Evolutionary conservation across 2,113 vertebrate genomes (phyloP).

Genomic region (Amphiprion ocellaris): DNA sequence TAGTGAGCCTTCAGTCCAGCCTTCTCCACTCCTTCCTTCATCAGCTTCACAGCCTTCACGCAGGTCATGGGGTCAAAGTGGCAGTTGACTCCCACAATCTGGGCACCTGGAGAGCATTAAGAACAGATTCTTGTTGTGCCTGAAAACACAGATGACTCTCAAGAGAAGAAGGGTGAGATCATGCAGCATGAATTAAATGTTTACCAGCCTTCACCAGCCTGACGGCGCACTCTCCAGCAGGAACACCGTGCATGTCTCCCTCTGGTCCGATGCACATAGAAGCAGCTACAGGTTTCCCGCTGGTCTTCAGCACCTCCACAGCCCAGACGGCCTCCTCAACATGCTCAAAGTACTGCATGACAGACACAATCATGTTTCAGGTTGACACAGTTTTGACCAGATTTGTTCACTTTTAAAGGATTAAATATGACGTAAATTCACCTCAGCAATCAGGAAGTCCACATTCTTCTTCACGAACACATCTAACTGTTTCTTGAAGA

Average conservation of each 20-base stretch:
- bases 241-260: constrained; percentile 92
- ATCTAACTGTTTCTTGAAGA: constrained; percentile 90
- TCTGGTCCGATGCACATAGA: constrained; percentile 94
- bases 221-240: constrained; percentile 91
- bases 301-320: constrained; percentile 90
- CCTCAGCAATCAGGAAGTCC: constrained; percentile 96
- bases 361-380: not conserved
- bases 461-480: constrained; percentile 93
- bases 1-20: constrained; percentile 92
- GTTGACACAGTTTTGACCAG: not conserved
- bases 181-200: not conserved
- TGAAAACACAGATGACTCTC: not conserved
- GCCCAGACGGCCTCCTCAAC: constrained; percentile 97
- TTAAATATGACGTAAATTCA: constrained; percentile 49
- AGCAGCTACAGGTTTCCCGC: constrained; percentile 92
- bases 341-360: constrained; percentile 94
- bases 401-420: not conserved
- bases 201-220: constrained; percentile 91
- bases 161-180: not conserved
- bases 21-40: constrained; percentile 94
- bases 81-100: constrained; percentile 96
- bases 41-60: constrained; percentile 90
- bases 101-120: constrained; percentile 83
- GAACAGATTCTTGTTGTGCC: constrained; percentile 87
- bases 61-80: constrained; percentile 94